Base-by-base conservation (phyloP, 2,797 vertebrate species). In the Podargus strigoides region DNA sequence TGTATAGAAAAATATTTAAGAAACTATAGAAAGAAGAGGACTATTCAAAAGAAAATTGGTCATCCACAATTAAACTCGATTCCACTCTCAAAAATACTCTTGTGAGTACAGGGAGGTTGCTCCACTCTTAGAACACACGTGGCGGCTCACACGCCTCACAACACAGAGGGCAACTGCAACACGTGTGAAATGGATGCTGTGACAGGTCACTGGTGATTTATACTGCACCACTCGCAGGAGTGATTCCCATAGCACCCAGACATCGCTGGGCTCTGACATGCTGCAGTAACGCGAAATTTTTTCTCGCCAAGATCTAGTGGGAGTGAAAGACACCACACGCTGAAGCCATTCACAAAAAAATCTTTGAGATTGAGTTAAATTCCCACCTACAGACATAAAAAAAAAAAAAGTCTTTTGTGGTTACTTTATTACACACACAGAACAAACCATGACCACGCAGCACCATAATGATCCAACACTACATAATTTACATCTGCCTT, bases 141-240 rank as follows among this genome's bases (percentile, higher is more conserved):
- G 96, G 94, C 30, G 72, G 49, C 90, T 72, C 91, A 37, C 34
- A 49, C 46, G 37, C 91, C 87, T 88, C 80, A 32, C 72, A 90
- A 93, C 90, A 86, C 94, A 87, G 95, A 87, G 82, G 93, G 94
- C 88, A 95, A 81, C 59, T 42, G 96, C 89, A 34, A 93, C 30
- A 14, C 63, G 30, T 60, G 85, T 42, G 87, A 90, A 92, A 95
- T 72, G 96, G 96, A 95, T 63, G 92, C 92, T 79, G 75, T 92
- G 97, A 96, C 94, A 95, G 95, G 94, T 92, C 74, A 75, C 77
- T 7, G 17, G 87, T 95, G 96, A 98, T 98, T 97, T 96, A 97
- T 85, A 82, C 86, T 39, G 69, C 90, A 90, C 86, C 96, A 94
- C 92, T 93, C 86, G 32, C 52, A 64, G 90, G 62, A 88, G 82